These are phyloP conservation scores for Cataglyphis rosenhaueri DNA, from an alignment of 2,888 invertebrate genomes.

Conservation along the genomic window DNA sequence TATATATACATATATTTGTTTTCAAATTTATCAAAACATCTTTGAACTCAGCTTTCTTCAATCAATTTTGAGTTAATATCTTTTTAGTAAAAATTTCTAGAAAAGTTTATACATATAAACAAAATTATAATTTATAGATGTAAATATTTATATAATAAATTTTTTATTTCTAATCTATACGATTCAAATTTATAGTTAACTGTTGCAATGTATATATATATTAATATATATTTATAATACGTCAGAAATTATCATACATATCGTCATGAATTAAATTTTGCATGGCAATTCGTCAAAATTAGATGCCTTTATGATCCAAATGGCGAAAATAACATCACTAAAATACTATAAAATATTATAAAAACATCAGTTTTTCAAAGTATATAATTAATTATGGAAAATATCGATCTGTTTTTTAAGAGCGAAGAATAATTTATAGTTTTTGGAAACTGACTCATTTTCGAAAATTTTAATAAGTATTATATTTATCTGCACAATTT, in stretches of 20 bases:
- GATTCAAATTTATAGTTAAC: neutral
- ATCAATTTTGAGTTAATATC: neutral
- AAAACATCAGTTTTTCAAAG: neutral
- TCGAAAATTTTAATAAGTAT: conserved; percentile 3
- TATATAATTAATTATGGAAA: neutral
- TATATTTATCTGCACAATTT: conserved; percentile 3
- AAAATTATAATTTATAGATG: conserved; percentile 17
- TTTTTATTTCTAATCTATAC: neutral
- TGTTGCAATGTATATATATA: neutral
- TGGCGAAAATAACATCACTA: neutral
- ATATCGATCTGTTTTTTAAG: neutral
- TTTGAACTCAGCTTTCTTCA: neutral
- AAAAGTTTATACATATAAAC: neutral
- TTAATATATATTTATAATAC: neutral
- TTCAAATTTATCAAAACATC: neutral
- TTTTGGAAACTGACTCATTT: neutral
- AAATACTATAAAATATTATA: neutral
- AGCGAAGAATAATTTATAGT: conserved; percentile 4
- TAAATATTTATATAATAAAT: neutral
- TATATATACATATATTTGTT: neutral
- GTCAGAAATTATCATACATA: neutral
- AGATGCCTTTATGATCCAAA: neutral
- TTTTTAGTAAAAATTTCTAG: neutral
- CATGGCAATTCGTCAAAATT: neutral
- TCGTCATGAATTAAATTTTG: neutral